Percentiles rank a stretch among this genome's conserved stretches.
Evolutionary conservation across 2,888 invertebrate genomes (phyloP).

Genomic region (Dione juno): DNA sequence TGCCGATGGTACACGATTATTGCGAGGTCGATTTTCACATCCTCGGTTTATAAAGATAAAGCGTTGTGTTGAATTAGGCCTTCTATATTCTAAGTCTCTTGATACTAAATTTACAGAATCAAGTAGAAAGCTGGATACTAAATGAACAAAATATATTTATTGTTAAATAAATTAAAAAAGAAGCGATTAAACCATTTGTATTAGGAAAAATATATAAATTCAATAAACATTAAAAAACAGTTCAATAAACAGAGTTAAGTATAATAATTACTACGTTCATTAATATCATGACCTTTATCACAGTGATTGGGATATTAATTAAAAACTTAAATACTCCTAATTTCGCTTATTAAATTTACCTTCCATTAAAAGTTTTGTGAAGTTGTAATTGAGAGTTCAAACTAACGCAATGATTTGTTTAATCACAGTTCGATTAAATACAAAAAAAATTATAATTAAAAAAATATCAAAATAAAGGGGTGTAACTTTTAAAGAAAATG

Average conservation of each 20-base stretch:
- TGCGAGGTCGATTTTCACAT: no score
- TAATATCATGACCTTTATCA: neutral
- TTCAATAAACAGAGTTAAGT: no score
- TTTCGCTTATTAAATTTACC: neutral
- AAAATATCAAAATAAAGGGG: neutral
- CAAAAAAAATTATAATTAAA: neutral
- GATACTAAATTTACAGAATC: no score
- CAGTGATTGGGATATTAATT: neutral
- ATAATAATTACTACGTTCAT: neutral
- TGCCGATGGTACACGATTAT: no score
- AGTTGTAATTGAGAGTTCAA: neutral
- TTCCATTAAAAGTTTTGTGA: neutral
- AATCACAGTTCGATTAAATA: neutral
- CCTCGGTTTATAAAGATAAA: no score
- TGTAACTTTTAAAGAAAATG: no score
- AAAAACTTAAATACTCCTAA: neutral
- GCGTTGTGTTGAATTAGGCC: no score
- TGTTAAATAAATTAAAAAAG: neutral
- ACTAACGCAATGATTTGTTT: no score
- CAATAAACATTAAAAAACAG: no score
- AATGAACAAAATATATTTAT: neutral
- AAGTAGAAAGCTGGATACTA: no score
- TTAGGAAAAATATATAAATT: neutral
- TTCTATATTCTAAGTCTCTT: no score
- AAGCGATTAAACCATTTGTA: neutral